Percentiles rank a stretch among this genome's conserved stretches.
Conservation (phyloP, 2,113 vertebrate genomes). For the Peucedramus taeniatus region DNA sequence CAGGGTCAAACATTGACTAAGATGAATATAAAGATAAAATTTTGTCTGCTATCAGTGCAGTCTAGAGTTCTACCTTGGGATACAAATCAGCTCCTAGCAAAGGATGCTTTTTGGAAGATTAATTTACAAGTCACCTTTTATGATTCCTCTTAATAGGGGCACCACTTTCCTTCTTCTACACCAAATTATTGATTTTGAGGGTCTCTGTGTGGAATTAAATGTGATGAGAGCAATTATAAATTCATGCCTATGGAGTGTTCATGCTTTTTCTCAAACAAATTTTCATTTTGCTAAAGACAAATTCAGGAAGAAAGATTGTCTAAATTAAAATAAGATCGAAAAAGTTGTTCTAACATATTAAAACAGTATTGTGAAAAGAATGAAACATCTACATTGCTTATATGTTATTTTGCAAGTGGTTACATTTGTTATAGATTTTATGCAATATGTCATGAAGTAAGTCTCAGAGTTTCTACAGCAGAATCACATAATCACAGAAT, state of each 20-base stretch:
- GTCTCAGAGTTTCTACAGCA: neutral
- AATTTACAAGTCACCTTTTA: neutral
- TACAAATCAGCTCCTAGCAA: neutral
- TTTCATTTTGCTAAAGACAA: neutral
- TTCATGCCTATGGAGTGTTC: neutral
- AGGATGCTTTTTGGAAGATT: neutral
- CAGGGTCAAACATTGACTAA: neutral
- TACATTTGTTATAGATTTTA: neutral
- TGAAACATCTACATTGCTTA: neutral
- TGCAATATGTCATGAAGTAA: neutral
- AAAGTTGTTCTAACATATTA: neutral
- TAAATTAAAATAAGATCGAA: neutral
- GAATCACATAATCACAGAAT: neutral
- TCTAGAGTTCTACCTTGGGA: neutral
- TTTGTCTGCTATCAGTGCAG: neutral
- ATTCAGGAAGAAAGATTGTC: neutral
- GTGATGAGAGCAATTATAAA: neutral
- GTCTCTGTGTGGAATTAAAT: neutral
- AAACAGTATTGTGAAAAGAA: neutral
- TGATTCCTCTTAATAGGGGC: neutral
- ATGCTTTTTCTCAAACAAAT: neutral
- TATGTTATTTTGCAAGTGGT: neutral
- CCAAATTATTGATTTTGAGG: neutral
- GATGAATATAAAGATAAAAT: neutral
- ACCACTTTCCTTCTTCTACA: neutral